These are phyloP conservation scores for Pseudorasbora parva DNA, from an alignment of 2,113 vertebrate genomes.

Conservation along the genomic window DNA sequence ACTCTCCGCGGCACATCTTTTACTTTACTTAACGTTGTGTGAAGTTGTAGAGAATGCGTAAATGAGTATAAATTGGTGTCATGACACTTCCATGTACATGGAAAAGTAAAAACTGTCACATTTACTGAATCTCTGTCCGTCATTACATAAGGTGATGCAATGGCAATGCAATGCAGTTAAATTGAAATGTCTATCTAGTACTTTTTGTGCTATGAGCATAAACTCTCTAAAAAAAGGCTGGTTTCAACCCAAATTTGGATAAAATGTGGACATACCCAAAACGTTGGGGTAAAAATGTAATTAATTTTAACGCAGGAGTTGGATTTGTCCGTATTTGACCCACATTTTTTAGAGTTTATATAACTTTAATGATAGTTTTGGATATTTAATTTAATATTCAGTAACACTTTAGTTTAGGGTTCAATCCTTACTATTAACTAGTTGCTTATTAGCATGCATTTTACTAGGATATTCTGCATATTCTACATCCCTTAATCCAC, in stretches of 20 bases:
- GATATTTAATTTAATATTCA: not conserved
- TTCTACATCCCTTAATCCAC: too few relatives aligned
- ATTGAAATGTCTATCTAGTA: not conserved
- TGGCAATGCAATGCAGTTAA: not conserved
- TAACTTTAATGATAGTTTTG: not conserved
- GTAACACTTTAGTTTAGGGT: too few relatives aligned
- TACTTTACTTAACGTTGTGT: not conserved
- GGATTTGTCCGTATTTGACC: too few relatives aligned
- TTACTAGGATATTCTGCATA: too few relatives aligned
- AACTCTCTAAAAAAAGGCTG: too few relatives aligned
- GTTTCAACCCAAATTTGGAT: too few relatives aligned
- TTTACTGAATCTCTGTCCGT: not conserved
- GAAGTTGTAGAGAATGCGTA: not conserved
- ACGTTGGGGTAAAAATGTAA: too few relatives aligned
- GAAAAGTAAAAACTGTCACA: conserved; percentile 3
- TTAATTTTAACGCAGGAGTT: too few relatives aligned
- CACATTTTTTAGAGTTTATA: too few relatives aligned
- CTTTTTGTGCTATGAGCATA: not conserved
- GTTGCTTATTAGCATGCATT: too few relatives aligned
- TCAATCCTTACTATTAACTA: too few relatives aligned
- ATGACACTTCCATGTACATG: not conserved
- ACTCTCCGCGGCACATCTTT: conserved; percentile 17
- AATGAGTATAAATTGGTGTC: conserved; percentile 24
- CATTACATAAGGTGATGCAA: not conserved
- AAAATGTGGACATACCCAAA: too few relatives aligned